Evolutionary conservation across 2,888 invertebrate genomes (phyloP).

Genomic region (Leptothorax acervorum): DNA sequence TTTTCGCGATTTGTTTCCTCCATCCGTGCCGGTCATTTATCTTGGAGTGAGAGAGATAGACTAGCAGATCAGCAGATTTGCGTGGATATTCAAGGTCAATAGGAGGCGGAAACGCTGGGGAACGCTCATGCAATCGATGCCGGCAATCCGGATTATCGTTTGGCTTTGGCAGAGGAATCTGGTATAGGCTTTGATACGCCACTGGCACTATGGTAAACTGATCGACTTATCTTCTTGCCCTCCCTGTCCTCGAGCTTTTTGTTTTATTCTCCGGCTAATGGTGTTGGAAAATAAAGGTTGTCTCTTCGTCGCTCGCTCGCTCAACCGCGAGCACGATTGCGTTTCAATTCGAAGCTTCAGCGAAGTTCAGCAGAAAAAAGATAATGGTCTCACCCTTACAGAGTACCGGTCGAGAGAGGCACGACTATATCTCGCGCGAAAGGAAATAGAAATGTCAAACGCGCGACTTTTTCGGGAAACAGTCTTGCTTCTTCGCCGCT

Average conservation of each 20-base stretch:
- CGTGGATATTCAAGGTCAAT: conserved; percentile 49
- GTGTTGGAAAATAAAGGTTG: conserved; percentile 2
- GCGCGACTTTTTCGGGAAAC: not conserved
- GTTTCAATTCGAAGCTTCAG: conserved; percentile 2
- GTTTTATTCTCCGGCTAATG: conserved; percentile 18
- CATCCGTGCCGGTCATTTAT: not conserved
- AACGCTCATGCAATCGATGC: conserved; percentile 68
- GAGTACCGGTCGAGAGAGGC: not conserved
- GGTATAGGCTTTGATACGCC: conserved; percentile 18
- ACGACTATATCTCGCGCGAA: not conserved
- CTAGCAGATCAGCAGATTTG: not conserved
- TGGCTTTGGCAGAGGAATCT: conserved; percentile 64
- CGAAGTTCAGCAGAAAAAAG: not conserved
- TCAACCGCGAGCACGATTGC: not conserved
- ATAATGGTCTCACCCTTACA: not conserved
- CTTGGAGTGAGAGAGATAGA: not conserved
- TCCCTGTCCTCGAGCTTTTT: not conserved
- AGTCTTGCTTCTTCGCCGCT: not conserved
- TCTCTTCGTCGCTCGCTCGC: not conserved
- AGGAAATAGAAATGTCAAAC: conserved; percentile 26
- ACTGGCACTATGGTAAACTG: not conserved
- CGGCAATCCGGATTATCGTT: conserved; percentile 53
- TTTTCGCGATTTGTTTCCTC: conserved; percentile 7
- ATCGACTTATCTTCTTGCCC: conserved; percentile 6
- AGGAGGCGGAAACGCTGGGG: conserved; percentile 48